These are phyloP conservation scores for Ischnus inquisitorius DNA, from an alignment of 2,888 invertebrate genomes.

Conservation along the genomic window DNA sequence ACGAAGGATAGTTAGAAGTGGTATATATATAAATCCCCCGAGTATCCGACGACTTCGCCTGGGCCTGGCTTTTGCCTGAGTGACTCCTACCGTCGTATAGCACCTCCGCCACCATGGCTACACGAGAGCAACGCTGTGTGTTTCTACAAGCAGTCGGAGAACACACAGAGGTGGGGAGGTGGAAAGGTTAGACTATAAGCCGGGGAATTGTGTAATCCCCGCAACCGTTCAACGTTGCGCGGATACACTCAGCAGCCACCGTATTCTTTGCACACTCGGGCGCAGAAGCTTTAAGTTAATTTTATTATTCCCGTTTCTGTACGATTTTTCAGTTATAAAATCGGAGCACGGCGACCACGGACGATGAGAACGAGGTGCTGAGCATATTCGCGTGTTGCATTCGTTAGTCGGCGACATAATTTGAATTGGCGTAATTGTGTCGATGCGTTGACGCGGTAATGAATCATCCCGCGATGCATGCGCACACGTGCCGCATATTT, in stretches of 20 bases:
- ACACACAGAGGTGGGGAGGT: constrained; percentile 54
- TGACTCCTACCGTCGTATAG: constrained; percentile 51
- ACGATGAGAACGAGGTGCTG: too few species aligned
- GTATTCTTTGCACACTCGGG: constrained; percentile 28
- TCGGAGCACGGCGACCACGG: too few species aligned
- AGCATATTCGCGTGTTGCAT: neutral
- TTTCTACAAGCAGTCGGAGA: constrained; percentile 44
- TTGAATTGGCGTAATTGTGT: neutral
- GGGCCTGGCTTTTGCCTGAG: constrained; percentile 57
- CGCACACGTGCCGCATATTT: constrained; percentile 1
- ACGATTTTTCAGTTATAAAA: too few species aligned
- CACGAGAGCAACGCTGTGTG: constrained; percentile 37
- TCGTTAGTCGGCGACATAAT: constrained; percentile 3
- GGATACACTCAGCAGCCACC: constrained; percentile 10
- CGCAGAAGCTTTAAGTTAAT: neutral
- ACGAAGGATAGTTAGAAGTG: constrained; percentile 24
- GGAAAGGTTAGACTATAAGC: constrained; percentile 67
- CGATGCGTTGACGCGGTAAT: constrained; percentile 37
- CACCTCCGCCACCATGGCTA: constrained; percentile 48
- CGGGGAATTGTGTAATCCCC: constrained; percentile 64
- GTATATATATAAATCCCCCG: constrained; percentile 7
- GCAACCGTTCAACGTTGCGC: constrained; percentile 40
- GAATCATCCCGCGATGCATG: constrained; percentile 48
- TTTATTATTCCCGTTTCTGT: neutral
- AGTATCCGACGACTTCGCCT: constrained; percentile 41